Evolutionary conservation across 2,888 invertebrate species (phyloP).

Genomic region (Pyrocoelia pectoralis): DNA sequence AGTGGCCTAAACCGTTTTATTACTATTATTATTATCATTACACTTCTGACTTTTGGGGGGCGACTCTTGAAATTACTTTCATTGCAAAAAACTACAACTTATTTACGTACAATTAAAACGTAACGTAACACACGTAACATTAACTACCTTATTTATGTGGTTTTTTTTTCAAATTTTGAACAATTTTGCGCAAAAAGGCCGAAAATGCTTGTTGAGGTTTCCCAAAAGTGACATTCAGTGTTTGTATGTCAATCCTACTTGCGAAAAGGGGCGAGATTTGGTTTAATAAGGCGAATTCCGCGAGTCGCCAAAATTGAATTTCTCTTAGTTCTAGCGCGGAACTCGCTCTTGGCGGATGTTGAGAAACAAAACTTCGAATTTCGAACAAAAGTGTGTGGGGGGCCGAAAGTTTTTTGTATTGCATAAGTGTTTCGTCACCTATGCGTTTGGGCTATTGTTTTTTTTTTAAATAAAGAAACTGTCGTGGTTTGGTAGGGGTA

Average conservation of each 20-base stretch:
- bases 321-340: neutral
- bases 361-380: conserved; percentile 36
- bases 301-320: neutral
- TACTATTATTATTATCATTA: too few species aligned
- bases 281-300: neutral
- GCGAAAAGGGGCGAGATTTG: too few species aligned
- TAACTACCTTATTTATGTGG: conserved; percentile 45
- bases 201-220: conserved; percentile 32
- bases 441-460: conserved; percentile 7
- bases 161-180: conserved; percentile 35
- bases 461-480: neutral
- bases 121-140: conserved; percentile 48
- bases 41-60: too few species aligned
- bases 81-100: conserved; percentile 33
- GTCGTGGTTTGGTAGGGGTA: neutral
- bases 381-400: conserved; percentile 58
- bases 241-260: neutral
- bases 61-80: conserved; percentile 26
- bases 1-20: conserved; percentile 32
- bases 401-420: conserved; percentile 60
- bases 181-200: conserved; percentile 19
- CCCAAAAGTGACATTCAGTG: conserved; percentile 37
- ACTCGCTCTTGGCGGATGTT: neutral
- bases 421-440: conserved; percentile 47
- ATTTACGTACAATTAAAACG: conserved; percentile 33